Conservation (phyloP, 2,888 invertebrate genomes). For the Julus scanicus region DNA sequence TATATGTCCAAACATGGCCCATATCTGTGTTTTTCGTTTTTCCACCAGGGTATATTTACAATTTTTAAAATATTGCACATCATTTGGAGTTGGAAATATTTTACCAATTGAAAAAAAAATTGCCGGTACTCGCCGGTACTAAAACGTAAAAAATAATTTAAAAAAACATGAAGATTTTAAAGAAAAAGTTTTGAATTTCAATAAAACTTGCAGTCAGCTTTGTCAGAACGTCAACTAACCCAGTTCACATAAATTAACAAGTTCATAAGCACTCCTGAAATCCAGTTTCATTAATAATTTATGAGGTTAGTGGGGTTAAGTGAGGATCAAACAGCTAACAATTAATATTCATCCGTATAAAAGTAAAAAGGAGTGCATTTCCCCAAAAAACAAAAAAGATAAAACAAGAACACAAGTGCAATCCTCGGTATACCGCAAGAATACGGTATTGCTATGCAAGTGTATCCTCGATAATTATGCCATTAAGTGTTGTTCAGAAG, state of each 20-base stretch:
- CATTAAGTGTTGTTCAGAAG: neutral
- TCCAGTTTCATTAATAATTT: conserved; percentile 27
- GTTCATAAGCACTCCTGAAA: neutral
- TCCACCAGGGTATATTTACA: too few relatives aligned
- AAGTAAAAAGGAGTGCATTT: conserved; percentile 43
- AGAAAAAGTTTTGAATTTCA: too few relatives aligned
- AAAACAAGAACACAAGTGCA: neutral
- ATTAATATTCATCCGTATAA: conserved; percentile 37
- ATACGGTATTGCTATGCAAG: conserved; percentile 5
- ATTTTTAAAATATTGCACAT: too few relatives aligned
- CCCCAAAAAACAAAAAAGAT: neutral
- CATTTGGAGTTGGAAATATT: too few relatives aligned
- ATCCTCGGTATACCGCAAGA: neutral
- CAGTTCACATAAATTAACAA: neutral
- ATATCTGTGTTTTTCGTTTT: too few relatives aligned
- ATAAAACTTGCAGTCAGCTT: neutral
- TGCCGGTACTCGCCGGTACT: too few relatives aligned
- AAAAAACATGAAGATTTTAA: too few relatives aligned
- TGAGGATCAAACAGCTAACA: conserved; percentile 28
- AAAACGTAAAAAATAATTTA: too few relatives aligned
- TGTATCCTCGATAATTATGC: neutral
- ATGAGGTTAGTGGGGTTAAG: neutral
- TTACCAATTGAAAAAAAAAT: too few relatives aligned
- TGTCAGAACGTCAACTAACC: neutral
- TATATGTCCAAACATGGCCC: too few relatives aligned